A percentile compares a stretch with the other conserved stretches of the same genome.
Evolutionary conservation across 2,888 invertebrate species (phyloP).

Genomic region (Entomobrya multifasciata): DNA sequence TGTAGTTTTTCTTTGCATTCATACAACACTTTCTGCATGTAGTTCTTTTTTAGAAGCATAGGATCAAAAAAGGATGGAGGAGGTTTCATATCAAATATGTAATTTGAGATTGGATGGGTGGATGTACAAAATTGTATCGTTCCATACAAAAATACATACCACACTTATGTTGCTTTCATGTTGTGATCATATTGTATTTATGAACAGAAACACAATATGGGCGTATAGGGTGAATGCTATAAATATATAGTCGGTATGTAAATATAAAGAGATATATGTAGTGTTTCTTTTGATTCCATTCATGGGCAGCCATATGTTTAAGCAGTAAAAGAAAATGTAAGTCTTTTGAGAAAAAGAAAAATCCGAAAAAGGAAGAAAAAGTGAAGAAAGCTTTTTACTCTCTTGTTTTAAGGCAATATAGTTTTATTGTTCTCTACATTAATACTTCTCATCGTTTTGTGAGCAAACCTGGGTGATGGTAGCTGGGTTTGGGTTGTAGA

Average conservation of each 20-base stretch:
- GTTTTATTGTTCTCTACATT: slow-evolving; percentile 63
- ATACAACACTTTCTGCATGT: background rate
- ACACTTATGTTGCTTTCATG: slow-evolving; percentile 17
- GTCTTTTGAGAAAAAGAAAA: slow-evolving; percentile 44
- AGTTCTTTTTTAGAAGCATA: slow-evolving; percentile 24
- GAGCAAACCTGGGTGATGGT: slow-evolving; percentile 21
- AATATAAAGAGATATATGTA: background rate
- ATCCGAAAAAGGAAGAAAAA: slow-evolving; percentile 35
- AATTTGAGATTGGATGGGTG: slow-evolving; percentile 39
- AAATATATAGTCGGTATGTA: background rate
- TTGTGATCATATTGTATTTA: slow-evolving; percentile 49
- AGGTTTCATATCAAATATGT: slow-evolving; percentile 33
- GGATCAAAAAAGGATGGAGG: background rate
- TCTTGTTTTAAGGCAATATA: slow-evolving; percentile 62
- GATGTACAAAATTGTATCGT: slow-evolving; percentile 50
- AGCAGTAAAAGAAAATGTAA: slow-evolving; percentile 12
- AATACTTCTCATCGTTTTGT: slow-evolving; percentile 41
- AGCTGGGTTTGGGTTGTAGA: background rate
- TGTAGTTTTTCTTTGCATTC: slow-evolving; percentile 10
- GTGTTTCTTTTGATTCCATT: slow-evolving; percentile 40
- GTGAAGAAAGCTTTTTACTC: slow-evolving; percentile 50
- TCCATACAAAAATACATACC: background rate
- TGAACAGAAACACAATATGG: background rate
- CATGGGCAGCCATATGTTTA: background rate
- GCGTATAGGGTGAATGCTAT: background rate